These are phyloP conservation scores for Scaptodrosophila latifasciaeformis DNA, from an alignment of 2,888 invertebrate genomes.

Conservation along the genomic window DNA sequence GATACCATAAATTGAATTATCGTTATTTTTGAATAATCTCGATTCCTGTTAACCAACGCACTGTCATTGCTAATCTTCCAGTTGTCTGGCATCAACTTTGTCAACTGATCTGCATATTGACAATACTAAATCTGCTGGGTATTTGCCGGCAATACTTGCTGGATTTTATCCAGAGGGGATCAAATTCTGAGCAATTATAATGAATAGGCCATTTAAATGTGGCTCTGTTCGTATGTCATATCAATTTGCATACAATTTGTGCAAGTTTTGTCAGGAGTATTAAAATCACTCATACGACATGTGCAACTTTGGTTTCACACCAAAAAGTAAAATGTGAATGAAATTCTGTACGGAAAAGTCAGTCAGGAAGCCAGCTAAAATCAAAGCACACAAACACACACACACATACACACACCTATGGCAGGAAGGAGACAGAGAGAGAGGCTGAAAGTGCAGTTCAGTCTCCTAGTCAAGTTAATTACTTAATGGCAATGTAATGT, in stretches of 20 bases:
- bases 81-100: not conserved
- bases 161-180: too few relatives aligned
- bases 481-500: slow-evolving; percentile 62
- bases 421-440: not conserved
- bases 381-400: slow-evolving; percentile 7
- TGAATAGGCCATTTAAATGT: not conserved
- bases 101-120: too few relatives aligned
- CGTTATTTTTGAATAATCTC: too few relatives aligned
- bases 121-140: too few relatives aligned
- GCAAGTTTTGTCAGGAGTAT: not conserved
- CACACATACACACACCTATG: slow-evolving; percentile 6
- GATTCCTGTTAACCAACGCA: too few relatives aligned
- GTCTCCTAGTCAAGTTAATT: slow-evolving; percentile 44
- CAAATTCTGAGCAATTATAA: too few relatives aligned
- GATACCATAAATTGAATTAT: too few relatives aligned
- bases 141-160: too few relatives aligned
- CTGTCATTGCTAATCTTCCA: too few relatives aligned
- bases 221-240: not conserved
- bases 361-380: not conserved
- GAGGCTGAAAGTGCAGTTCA: not conserved
- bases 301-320: slow-evolving; percentile 11
- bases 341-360: not conserved
- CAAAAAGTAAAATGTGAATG: slow-evolving; percentile 17
- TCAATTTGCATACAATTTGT: slow-evolving; percentile 28
- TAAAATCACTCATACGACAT: slow-evolving; percentile 37